phyloP scores from a whole-genome alignment of 2,113 vertebrate species.

The Spea bombifrons region DNA sequence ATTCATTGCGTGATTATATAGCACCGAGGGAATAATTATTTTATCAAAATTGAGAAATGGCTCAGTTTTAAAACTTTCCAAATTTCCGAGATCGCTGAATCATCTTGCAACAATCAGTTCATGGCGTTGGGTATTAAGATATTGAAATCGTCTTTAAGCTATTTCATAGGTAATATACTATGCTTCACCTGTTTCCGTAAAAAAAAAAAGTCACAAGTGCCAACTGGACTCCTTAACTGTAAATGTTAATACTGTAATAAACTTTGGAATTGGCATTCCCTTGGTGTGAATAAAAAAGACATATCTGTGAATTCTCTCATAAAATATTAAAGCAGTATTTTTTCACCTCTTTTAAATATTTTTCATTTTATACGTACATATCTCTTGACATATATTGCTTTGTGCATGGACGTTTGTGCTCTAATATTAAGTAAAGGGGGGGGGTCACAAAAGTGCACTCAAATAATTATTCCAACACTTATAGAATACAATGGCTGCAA shows the following conservation, averaged over 20 bases:
- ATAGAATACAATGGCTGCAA: slow-evolving; percentile 36
- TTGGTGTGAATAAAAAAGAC: slow-evolving; percentile 43
- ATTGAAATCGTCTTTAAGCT: slow-evolving; percentile 41
- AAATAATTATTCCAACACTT: slow-evolving; percentile 31
- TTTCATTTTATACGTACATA: slow-evolving; percentile 39
- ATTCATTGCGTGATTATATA: slow-evolving; percentile 10
- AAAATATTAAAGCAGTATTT: slow-evolving; percentile 46
- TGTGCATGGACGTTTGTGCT: not conserved
- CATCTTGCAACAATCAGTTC: slow-evolving; percentile 46
- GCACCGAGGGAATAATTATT: slow-evolving; percentile 2
- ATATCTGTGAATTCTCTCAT: slow-evolving; percentile 37
- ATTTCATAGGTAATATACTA: slow-evolving; percentile 45
- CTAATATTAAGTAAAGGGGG: slow-evolving; percentile 22
- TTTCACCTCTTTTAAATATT: slow-evolving; percentile 39
- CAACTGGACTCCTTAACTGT: slow-evolving; percentile 47
- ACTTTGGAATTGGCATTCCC: slow-evolving; percentile 46
- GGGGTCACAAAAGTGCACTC: not conserved
- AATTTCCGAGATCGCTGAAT: slow-evolving; percentile 35
- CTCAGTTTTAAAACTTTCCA: slow-evolving; percentile 21
- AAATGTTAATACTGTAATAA: slow-evolving; percentile 50
- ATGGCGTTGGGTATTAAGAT: slow-evolving; percentile 32
- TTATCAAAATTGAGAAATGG: slow-evolving; percentile 30
- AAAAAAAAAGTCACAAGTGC: slow-evolving; percentile 41
- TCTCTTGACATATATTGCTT: slow-evolving; percentile 46
- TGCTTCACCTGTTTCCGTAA: slow-evolving; percentile 43